phyloP scores from a whole-genome alignment of 2,888 invertebrate species.

The Polyommatus icarus region DNA sequence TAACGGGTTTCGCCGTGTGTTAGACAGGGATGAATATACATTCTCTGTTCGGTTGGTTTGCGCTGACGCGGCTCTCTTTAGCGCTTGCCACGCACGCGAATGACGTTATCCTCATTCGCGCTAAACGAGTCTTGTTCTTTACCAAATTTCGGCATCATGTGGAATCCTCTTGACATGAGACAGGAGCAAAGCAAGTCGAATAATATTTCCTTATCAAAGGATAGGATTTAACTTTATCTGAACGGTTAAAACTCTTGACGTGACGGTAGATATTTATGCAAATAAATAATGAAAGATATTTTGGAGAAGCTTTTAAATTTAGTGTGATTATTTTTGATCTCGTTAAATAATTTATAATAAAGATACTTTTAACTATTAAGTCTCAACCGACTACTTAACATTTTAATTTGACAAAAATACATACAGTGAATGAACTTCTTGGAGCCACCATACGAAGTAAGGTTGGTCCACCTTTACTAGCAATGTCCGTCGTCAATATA shows the following conservation, averaged over 20 bases:
- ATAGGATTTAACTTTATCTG: background rate
- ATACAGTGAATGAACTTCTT: too few relatives aligned
- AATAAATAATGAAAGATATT: too few relatives aligned
- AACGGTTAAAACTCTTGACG: background rate
- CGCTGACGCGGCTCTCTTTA: conserved; percentile 58
- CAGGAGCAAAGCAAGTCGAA: background rate
- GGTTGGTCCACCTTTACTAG: too few relatives aligned
- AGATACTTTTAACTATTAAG: too few relatives aligned
- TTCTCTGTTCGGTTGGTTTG: conserved; percentile 42
- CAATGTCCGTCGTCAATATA: background rate
- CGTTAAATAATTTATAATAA: background rate
- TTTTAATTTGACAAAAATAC: too few relatives aligned
- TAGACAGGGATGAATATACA: conserved; percentile 50
- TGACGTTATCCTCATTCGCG: conserved; percentile 59
- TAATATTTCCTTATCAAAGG: background rate
- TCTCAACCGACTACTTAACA: too few relatives aligned
- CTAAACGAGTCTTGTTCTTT: conserved; percentile 54
- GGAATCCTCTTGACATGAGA: background rate
- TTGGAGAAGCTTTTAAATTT: background rate
- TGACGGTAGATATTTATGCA: too few relatives aligned
- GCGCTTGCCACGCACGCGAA: conserved; percentile 62
- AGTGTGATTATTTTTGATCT: background rate
- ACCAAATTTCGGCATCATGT: conserved; percentile 42
- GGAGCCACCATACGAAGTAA: too few relatives aligned
- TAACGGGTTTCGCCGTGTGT: conserved; percentile 28